A percentile compares a stretch with the other conserved stretches of the same genome.
Conservation (phyloP, 2,797 vertebrate species). For the Pempheris klunzingeri region DNA sequence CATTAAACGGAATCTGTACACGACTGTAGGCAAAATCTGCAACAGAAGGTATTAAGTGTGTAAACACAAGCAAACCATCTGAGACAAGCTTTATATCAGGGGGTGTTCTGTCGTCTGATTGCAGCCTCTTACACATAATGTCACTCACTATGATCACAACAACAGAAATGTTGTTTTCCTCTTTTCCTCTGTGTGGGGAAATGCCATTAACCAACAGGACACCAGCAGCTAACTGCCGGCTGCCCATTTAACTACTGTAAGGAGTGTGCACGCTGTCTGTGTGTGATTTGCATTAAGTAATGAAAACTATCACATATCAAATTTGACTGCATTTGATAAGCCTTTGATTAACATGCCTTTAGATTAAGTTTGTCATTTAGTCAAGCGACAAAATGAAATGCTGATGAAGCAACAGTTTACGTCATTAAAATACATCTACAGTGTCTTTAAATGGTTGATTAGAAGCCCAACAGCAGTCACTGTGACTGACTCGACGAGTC, state of each 20-base stretch:
- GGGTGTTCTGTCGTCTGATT: constrained; percentile 52
- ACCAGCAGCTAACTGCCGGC: not conserved
- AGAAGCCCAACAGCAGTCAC: no score
- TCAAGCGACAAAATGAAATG: not conserved
- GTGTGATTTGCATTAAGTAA: not conserved
- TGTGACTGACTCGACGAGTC: not conserved
- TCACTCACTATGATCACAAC: constrained; percentile 35
- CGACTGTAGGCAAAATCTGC: constrained; percentile 51
- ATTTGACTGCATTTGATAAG: not conserved
- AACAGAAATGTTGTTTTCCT: constrained; percentile 1
- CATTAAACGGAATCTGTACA: constrained; percentile 60
- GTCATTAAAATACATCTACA: no score
- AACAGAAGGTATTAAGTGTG: constrained; percentile 61
- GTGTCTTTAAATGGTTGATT: no score
- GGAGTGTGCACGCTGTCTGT: not conserved
- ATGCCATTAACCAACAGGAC: constrained; percentile 26
- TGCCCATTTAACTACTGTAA: constrained; percentile 10
- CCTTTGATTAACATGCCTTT: not conserved
- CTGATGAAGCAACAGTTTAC: not conserved
- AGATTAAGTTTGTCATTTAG: not conserved
- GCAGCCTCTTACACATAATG: constrained; percentile 52
- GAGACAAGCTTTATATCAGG: constrained; percentile 57
- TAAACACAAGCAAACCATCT: constrained; percentile 61
- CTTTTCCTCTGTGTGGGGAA: constrained; percentile 17
- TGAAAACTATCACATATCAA: not conserved